A percentile compares a stretch with the other conserved stretches of the same genome.
Evolutionary conservation across 2,888 invertebrate species (phyloP).

Genomic region (Cataglyphis altisquamis): DNA sequence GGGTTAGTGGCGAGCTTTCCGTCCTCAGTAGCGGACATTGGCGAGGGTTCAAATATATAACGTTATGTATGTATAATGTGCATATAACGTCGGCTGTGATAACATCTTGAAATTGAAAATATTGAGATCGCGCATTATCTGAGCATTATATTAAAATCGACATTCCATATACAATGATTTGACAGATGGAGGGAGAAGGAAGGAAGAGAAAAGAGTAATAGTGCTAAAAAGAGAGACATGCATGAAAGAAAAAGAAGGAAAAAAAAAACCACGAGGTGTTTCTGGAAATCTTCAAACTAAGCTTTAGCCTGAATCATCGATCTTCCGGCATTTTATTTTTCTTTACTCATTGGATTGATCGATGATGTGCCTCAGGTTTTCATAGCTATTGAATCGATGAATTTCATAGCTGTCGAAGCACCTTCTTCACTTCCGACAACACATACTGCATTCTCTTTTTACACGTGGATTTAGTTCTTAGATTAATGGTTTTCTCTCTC

Average conservation of each 20-base stretch:
- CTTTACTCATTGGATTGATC: constrained; percentile 37
- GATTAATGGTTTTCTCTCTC: constrained; percentile 26
- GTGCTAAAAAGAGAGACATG: constrained; percentile 9
- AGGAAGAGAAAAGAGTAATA: neutral
- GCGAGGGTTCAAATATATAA: constrained; percentile 1
- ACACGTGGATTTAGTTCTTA: constrained; percentile 23
- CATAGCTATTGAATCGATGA: constrained; percentile 43
- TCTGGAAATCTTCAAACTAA: constrained; percentile 38
- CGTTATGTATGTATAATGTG: neutral
- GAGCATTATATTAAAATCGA: constrained; percentile 4
- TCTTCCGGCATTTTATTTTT: constrained; percentile 36
- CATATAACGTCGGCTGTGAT: neutral
- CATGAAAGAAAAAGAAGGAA: neutral
- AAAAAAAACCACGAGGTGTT: neutral
- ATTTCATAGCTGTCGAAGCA: constrained; percentile 45
- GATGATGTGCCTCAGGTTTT: constrained; percentile 46
- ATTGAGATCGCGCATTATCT: constrained; percentile 10
- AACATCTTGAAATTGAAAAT: constrained; percentile 1
- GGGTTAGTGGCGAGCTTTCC: constrained; percentile 14
- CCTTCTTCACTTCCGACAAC: constrained; percentile 40
- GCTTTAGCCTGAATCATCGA: constrained; percentile 12
- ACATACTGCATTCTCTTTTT: constrained; percentile 27
- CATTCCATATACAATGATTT: constrained; percentile 6
- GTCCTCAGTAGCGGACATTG: constrained; percentile 9
- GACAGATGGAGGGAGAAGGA: neutral